phyloP scores from a whole-genome alignment of 64 coral and sea anemone species.

The Pocillopora verrucosa region DNA sequence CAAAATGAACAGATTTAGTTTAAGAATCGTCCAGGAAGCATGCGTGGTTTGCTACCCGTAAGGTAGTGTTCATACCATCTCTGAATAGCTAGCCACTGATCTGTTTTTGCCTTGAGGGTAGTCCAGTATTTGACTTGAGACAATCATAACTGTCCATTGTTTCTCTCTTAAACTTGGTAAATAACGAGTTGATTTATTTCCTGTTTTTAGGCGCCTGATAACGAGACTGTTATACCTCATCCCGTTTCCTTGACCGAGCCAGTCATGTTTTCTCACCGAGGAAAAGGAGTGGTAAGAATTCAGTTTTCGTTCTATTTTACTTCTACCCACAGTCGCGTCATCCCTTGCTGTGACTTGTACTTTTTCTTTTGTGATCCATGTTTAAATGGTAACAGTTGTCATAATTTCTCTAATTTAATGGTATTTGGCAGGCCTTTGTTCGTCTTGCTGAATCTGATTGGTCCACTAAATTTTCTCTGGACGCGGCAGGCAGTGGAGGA shows the following conservation, averaged over 20 bases:
- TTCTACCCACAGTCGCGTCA: neutral
- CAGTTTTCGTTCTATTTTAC: too few species aligned
- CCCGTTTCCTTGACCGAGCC: constrained; percentile 65
- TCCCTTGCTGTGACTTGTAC: neutral
- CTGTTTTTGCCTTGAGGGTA: too few species aligned
- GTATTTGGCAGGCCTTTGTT: constrained; percentile 55
- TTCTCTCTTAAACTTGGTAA: neutral
- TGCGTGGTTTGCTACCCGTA: too few species aligned
- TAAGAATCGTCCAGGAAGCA: too few species aligned
- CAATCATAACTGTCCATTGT: too few species aligned
- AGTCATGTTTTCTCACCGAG: constrained; percentile 78
- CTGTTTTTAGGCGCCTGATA: constrained; percentile 78
- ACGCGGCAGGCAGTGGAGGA: constrained; percentile 92
- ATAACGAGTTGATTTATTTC: neutral
- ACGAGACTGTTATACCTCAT: constrained; percentile 78
- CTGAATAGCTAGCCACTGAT: too few species aligned
- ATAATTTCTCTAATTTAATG: neutral
- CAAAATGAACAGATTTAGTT: too few species aligned
- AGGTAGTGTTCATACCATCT: too few species aligned
- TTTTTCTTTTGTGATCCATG: neutral
- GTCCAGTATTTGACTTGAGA: neutral
- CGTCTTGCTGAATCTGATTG: constrained; percentile 67
- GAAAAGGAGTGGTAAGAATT: constrained; percentile 39
- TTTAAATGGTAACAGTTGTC: neutral
- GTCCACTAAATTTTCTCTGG: constrained; percentile 93